Evolutionary conservation across 2,888 invertebrate genomes (phyloP).

Genomic region (Acholoe squamosa): DNA sequence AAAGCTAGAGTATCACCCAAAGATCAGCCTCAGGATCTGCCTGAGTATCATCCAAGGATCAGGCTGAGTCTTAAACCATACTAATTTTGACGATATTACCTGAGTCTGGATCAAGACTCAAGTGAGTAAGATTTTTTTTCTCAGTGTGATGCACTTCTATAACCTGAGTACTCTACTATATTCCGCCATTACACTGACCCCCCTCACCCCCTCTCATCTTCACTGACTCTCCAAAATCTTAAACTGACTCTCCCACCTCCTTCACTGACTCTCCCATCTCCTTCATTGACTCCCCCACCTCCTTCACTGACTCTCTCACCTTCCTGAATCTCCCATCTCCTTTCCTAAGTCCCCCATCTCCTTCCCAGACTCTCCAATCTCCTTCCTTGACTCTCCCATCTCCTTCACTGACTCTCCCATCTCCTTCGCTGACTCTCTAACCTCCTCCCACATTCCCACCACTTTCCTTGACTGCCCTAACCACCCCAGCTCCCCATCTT

Average conservation of each 20-base stretch:
- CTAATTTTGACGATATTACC: too few relatives aligned
- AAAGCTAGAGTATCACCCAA: too few relatives aligned
- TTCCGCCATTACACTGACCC: too few relatives aligned
- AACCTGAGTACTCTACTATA: too few relatives aligned
- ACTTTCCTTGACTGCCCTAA: not conserved
- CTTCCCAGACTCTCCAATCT: not conserved
- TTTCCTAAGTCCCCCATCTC: not conserved
- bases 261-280: not conserved
- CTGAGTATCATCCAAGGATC: too few relatives aligned
- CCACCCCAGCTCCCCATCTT: not conserved
- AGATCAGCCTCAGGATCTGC: too few relatives aligned
- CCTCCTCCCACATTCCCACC: not conserved
- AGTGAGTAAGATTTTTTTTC: too few relatives aligned
- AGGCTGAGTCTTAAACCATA: too few relatives aligned
- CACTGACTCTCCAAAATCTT: not conserved
- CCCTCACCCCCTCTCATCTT: too few relatives aligned
- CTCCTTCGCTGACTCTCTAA: not conserved
- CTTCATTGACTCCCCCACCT: not conserved
- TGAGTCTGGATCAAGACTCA: too few relatives aligned
- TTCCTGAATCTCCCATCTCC: not conserved
- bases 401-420: not conserved
- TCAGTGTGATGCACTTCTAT: too few relatives aligned
- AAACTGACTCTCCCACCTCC: not conserved
- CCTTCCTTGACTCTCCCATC: not conserved
- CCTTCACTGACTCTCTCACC: not conserved